phyloP scores from a whole-genome alignment of 2,113 vertebrate species.

The Anser brachyrhynchus region DNA sequence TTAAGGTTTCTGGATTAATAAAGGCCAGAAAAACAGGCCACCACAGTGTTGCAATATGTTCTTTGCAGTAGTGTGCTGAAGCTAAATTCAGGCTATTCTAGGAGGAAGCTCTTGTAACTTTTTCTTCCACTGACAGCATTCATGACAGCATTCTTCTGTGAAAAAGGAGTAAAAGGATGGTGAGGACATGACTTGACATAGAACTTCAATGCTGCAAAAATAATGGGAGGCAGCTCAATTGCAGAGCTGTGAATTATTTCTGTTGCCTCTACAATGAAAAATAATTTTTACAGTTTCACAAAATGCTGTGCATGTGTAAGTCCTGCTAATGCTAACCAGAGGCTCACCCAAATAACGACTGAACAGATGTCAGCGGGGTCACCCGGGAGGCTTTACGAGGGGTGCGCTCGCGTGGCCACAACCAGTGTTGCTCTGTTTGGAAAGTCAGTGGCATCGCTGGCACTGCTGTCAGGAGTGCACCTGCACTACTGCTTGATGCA shows the following conservation, averaged over 20 bases:
- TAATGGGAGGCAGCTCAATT: neutral
- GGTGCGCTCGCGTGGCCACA: rapidly evolving
- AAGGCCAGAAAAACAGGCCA: constrained; percentile 83
- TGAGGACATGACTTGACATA: neutral
- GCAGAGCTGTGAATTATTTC: neutral
- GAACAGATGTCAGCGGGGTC: neutral
- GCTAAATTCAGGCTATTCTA: constrained; percentile 45
- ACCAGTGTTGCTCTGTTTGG: rapidly evolving
- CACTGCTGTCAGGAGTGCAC: neutral
- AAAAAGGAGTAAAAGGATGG: neutral
- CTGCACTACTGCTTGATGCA: rapidly evolving
- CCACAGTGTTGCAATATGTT: constrained; percentile 65
- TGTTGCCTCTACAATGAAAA: neutral
- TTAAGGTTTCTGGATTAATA: constrained; percentile 85
- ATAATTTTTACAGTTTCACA: neutral
- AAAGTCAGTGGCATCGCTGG: neutral
- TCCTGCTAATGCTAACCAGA: neutral
- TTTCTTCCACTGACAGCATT: constrained; percentile 21
- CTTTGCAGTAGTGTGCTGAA: constrained; percentile 16
- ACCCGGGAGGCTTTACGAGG: neutral
- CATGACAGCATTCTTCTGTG: neutral
- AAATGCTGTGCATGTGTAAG: neutral
- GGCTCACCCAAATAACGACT: rapidly evolving
- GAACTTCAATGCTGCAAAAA: neutral
- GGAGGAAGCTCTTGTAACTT: constrained; percentile 28